Percentiles rank a stretch among this genome's conserved stretches.
phyloP scores from a whole-genome alignment of 1,140 invertebrate species.

The Sminthurinus signatus region DNA sequence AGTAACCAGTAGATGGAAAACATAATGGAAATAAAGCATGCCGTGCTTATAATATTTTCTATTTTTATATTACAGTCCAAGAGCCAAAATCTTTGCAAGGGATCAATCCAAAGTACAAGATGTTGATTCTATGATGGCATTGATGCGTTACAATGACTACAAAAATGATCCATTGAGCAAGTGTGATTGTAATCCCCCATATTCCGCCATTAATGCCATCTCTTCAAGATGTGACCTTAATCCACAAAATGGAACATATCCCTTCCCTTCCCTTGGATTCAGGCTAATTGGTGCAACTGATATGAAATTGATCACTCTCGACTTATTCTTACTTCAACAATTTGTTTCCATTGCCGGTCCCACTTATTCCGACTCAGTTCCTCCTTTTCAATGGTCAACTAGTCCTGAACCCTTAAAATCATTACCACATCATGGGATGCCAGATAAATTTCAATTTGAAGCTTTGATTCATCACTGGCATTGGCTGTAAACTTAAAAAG shows the following conservation, averaged over 20 bases:
- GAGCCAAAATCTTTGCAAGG: conserved; percentile 57
- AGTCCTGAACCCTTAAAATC: conserved; percentile 58
- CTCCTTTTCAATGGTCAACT: conserved; percentile 67
- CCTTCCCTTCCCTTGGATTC: conserved; percentile 40
- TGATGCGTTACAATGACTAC: conserved; percentile 71
- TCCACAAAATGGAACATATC: conserved; percentile 59
- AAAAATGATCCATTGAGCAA: conserved; percentile 59
- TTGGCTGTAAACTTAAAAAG: conserved; percentile 29
- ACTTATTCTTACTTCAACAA: conserved; percentile 48
- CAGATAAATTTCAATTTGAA: conserved; percentile 65
- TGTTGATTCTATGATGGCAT: conserved; percentile 52
- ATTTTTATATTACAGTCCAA: too few species aligned
- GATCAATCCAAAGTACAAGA: conserved; percentile 54
- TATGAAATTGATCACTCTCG: conserved; percentile 51
- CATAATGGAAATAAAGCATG: too few species aligned
- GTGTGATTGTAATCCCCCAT: conserved; percentile 65
- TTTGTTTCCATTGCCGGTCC: conserved; percentile 55
- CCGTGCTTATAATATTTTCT: too few species aligned
- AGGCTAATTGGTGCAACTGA: conserved; percentile 54
- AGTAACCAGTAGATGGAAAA: too few species aligned
- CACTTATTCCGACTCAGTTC: conserved; percentile 53
- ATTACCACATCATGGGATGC: conserved; percentile 64
- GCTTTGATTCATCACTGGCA: conserved; percentile 51
- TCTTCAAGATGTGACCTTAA: conserved; percentile 64
- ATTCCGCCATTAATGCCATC: conserved; percentile 65